A percentile compares a stretch with the other conserved stretches of the same genome.
These are phyloP conservation scores for Urocolius indicus DNA, from an alignment of 2,113 vertebrate species.

Conservation along the genomic window DNA sequence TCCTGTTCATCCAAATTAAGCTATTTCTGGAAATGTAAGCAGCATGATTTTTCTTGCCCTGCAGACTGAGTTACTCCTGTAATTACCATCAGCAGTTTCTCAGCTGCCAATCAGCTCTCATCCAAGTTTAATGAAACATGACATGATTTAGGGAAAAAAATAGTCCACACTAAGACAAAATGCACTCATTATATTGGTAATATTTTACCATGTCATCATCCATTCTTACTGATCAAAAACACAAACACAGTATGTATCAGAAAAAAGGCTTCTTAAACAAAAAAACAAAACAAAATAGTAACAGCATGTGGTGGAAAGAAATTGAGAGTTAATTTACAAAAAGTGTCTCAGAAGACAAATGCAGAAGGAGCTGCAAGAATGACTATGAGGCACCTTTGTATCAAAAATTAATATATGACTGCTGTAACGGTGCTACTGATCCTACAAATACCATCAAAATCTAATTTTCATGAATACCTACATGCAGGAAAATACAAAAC, in stretches of 20 bases:
- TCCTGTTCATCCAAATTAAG: background rate
- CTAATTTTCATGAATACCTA: background rate
- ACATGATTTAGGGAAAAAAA: background rate
- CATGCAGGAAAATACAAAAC: background rate
- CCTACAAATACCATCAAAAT: background rate
- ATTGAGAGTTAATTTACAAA: background rate
- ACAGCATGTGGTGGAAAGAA: background rate
- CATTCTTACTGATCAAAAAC: background rate
- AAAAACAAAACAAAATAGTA: background rate
- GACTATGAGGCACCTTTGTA: background rate
- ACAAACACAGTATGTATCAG: background rate
- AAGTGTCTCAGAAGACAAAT: background rate
- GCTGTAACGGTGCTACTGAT: background rate
- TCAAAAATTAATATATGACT: background rate
- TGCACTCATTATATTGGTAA: background rate
- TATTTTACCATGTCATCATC: background rate
- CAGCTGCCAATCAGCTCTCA: background rate
- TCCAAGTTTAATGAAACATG: background rate
- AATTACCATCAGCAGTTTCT: background rate
- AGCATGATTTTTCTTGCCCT: background rate
- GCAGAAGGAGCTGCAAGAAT: background rate
- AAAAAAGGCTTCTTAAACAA: slow-evolving; percentile 4
- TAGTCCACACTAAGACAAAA: background rate
- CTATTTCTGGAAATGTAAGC: background rate
- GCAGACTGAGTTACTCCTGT: background rate